phyloP scores from a whole-genome alignment of 2,888 invertebrate species.

The Ennomos erosarius region DNA sequence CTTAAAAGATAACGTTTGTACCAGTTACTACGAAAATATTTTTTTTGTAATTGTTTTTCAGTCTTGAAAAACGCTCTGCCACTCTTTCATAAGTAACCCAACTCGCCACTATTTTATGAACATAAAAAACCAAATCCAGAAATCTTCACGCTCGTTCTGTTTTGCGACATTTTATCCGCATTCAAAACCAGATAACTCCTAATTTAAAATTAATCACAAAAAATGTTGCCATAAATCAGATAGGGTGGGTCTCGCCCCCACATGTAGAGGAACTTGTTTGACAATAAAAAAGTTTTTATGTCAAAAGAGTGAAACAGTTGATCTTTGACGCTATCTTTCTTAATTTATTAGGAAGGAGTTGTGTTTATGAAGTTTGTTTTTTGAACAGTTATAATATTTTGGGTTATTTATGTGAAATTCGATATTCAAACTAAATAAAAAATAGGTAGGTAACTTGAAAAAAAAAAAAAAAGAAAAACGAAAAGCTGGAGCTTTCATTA shows the following conservation, averaged over 20 bases:
- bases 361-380: constrained; percentile 5
- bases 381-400: neutral
- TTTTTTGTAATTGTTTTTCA: too few species aligned
- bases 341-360: constrained; percentile 48
- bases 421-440: too few species aligned
- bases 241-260: constrained; percentile 53
- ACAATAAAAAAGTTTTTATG: constrained; percentile 52
- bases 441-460: too few species aligned
- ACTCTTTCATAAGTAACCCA: too few species aligned
- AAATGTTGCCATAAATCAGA: constrained; percentile 70
- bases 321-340: constrained; percentile 37
- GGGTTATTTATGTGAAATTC: too few species aligned
- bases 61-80: too few species aligned
- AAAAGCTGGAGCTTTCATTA: too few species aligned
- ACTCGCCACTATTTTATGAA: too few species aligned
- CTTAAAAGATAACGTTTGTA: too few species aligned
- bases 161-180: constrained; percentile 16
- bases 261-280: constrained; percentile 50
- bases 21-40: too few species aligned
- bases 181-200: constrained; percentile 61
- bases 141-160: neutral
- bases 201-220: constrained; percentile 76
- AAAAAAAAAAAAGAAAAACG: too few species aligned
- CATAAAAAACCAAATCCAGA: too few species aligned
- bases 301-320: constrained; percentile 49